Percentiles rank a stretch among this genome's conserved stretches.
These are phyloP conservation scores for Oncorhynchus keta DNA, from an alignment of 2,113 vertebrate species.

Conservation along the genomic window DNA sequence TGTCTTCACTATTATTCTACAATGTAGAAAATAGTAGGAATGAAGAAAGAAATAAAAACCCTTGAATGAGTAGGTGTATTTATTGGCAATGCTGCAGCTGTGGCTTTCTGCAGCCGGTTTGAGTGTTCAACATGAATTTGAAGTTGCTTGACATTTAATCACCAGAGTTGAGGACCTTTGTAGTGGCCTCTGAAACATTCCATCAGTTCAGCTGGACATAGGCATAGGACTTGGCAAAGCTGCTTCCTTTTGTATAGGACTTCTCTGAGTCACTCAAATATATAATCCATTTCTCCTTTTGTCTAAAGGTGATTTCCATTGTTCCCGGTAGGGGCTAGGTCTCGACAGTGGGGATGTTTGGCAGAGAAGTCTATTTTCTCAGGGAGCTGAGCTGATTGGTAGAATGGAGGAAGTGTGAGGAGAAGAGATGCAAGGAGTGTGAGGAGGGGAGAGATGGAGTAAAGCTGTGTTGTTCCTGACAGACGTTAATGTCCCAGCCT, in stretches of 20 bases:
- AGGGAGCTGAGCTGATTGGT: constrained; percentile 22
- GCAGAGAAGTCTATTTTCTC: constrained; percentile 45
- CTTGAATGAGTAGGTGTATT: too few species aligned
- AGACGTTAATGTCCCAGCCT: constrained; percentile 10
- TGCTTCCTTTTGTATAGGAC: not conserved
- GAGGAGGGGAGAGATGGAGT: constrained; percentile 10
- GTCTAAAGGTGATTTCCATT: constrained; percentile 46
- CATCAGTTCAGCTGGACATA: not conserved
- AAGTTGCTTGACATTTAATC: constrained; percentile 15
- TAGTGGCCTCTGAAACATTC: too few species aligned
- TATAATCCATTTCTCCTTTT: constrained; percentile 31
- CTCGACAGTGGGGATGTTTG: constrained; percentile 3
- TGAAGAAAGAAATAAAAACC: too few species aligned
- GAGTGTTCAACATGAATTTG: constrained; percentile 21
- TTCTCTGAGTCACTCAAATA: constrained; percentile 14
- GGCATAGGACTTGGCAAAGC: constrained; percentile 17
- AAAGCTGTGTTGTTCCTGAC: constrained; percentile 16
- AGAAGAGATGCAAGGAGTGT: too few species aligned
- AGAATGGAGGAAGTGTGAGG: too few species aligned
- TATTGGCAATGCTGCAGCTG: too few species aligned
- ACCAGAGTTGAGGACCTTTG: constrained; percentile 15
- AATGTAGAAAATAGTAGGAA: too few species aligned
- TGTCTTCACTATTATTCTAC: too few species aligned
- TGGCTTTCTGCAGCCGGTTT: constrained; percentile 17
- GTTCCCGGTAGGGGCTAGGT: constrained; percentile 15